Base-by-base conservation (phyloP, 64 coral and sea anemone species). In the Montipora cactus region DNA sequence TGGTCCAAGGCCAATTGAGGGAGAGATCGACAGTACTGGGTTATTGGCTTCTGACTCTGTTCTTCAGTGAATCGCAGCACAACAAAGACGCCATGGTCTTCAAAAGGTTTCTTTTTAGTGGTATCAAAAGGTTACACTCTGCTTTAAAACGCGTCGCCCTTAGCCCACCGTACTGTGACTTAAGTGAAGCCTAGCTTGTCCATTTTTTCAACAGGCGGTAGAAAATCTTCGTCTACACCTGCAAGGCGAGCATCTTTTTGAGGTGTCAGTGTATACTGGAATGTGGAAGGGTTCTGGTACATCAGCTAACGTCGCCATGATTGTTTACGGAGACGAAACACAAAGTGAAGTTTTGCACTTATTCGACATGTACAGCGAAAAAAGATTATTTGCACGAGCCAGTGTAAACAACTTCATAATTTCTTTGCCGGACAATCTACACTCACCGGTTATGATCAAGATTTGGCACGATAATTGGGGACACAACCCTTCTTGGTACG, bases 211-310 rank as follows among this genome's bases (percentile, higher is more conserved):
- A 51, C 48, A 98, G 96, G 96, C 93, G 49, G 79, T 94, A 23
- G 89, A 98, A 80, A 95, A 82, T 7, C 96, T 98, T 66, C 64
- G 90, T 9, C 84, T 95, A 45, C 88, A 82, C 19, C 47, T 89
- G 37, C 62, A 55, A 49, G 72, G 81, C 15, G 83, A 78, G 71
- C 89, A 89, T n/a, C 68, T 62, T 7, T 98, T 88, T 50, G 79
- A 89, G 59, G 77, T 98, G 2, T 87, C 96, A 19, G 75, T 98
- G 37, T 98, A 98, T 67, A 98, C 96, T 18, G 96, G 96, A 2
- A 95, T 98, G 93, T 98, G 96, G 96, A 88, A 89, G 79, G 94
- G 88, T 10, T 94, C 79, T 11, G 96, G 96, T n/a, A 98, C 96
- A 20, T 87, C 96, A 8, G 89, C 93, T 5, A 98, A 95, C 20